Evolutionary conservation across 2,888 invertebrate genomes (phyloP).

Genomic region (Microctonus hyperodae): DNA sequence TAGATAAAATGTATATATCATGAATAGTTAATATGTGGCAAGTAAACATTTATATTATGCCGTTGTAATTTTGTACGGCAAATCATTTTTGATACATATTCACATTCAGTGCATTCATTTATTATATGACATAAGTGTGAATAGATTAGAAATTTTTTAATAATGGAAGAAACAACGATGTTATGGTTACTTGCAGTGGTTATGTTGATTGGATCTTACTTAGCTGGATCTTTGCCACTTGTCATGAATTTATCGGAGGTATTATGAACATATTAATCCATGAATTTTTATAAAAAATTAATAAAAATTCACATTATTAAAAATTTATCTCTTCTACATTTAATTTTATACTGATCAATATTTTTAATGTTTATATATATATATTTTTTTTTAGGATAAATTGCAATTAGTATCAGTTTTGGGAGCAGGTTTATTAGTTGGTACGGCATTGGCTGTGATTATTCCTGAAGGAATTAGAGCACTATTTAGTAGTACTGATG

Average conservation of each 20-base stretch:
- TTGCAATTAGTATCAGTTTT: constrained; percentile 92
- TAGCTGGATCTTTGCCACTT: constrained; percentile 94
- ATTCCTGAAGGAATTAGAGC: constrained; percentile 98
- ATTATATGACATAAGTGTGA: neutral
- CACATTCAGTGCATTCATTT: neutral
- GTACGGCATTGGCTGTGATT: constrained; percentile 96
- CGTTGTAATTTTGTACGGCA: constrained; percentile 13
- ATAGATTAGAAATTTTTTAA: constrained; percentile 32
- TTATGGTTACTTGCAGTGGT: constrained; percentile 84
- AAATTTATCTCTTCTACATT: constrained; percentile 25
- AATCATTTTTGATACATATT: neutral
- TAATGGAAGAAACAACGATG: constrained; percentile 86
- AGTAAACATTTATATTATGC: constrained; percentile 3
- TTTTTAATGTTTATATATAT: no score
- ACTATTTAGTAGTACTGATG: constrained; percentile 64
- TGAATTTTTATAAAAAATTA: constrained; percentile 11
- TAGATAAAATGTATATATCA: constrained; percentile 16
- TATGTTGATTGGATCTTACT: constrained; percentile 95
- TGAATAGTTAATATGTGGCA: constrained; percentile 27
- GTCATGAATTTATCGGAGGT: constrained; percentile 96
- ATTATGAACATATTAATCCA: constrained; percentile 39
- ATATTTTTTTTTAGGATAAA: constrained; percentile 75
- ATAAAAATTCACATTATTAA: constrained; percentile 2
- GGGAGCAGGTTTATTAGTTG: constrained; percentile 96
- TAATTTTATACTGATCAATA: neutral